Percentiles rank a stretch among this genome's conserved stretches.
Conservation (phyloP, 2,888 invertebrate genomes). For the Agrilus mali region DNA sequence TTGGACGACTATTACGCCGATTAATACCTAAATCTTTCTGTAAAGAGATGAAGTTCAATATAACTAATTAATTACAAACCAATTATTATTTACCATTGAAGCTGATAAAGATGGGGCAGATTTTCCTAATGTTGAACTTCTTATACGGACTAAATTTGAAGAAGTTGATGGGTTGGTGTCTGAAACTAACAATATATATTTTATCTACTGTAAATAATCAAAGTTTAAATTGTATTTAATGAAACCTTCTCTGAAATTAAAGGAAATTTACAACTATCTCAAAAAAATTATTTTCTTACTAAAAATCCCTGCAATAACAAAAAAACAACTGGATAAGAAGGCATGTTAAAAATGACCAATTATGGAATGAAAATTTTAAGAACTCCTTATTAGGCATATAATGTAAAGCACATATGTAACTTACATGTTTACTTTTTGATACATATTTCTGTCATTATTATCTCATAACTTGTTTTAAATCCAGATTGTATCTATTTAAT, state of each 20-base stretch:
- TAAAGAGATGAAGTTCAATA: constrained; percentile 13
- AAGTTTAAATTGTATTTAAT: too few relatives aligned
- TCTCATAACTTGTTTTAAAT: too few relatives aligned
- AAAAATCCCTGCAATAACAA: background rate
- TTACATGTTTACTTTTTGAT: too few relatives aligned
- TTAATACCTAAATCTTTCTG: constrained; percentile 39
- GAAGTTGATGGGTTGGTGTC: constrained; percentile 27
- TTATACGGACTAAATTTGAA: constrained; percentile 76
- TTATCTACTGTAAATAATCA: background rate
- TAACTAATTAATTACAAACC: constrained; percentile 4
- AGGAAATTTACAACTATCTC: background rate
- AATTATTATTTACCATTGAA: constrained; percentile 46
- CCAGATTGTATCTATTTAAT: too few relatives aligned
- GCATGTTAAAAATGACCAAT: background rate
- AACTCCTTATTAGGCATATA: too few relatives aligned
- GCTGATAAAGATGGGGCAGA: constrained; percentile 85
- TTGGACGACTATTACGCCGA: constrained; percentile 41
- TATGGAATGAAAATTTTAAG: too few relatives aligned
- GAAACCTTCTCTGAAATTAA: background rate
- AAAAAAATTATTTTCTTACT: background rate
- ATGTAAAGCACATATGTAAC: too few relatives aligned
- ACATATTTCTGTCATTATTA: too few relatives aligned
- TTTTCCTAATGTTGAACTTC: constrained; percentile 79
- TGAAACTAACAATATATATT: background rate
- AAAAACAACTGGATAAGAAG: background rate